These are phyloP conservation scores for Turritopsis dohrnii DNA, from an alignment of 30 jellyfish, hydroid and myxozoan genomes.

Conservation along the genomic window DNA sequence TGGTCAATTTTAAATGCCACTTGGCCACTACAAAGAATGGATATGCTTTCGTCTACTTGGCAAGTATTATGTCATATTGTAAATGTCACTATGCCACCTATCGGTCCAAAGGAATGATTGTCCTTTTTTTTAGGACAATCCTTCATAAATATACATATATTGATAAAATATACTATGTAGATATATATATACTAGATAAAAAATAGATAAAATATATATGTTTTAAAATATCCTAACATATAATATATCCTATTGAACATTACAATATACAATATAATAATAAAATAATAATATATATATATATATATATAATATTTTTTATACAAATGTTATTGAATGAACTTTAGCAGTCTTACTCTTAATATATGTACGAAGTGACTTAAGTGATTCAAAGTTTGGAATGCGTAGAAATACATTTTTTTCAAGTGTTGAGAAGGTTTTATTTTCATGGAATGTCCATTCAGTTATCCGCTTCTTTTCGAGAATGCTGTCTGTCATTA, in stretches of 20 bases:
- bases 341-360: not conserved
- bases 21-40: slow-evolving; percentile 38
- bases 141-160: too few relatives aligned
- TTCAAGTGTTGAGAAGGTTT: not conserved
- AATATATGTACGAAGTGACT: not conserved
- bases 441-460: slow-evolving; percentile 15
- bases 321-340: not conserved
- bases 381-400: slow-evolving; percentile 2
- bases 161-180: too few relatives aligned
- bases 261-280: not conserved
- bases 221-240: not conserved
- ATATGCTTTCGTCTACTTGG: slow-evolving; percentile 32
- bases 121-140: too few relatives aligned
- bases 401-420: not conserved
- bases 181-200: too few relatives aligned
- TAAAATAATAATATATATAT: not conserved
- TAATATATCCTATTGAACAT: not conserved
- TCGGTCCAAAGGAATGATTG: slow-evolving; percentile 27
- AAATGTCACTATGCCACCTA: slow-evolving; percentile 37
- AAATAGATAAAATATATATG: not conserved
- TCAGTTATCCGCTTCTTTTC: not conserved
- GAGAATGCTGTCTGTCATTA: slow-evolving; percentile 11
- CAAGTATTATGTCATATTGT: slow-evolving; percentile 36
- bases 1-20: slow-evolving; percentile 38
- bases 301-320: not conserved